A percentile compares a stretch with the other conserved stretches of the same genome.
Evolutionary conservation across 2,888 invertebrate genomes (phyloP).

Genomic region (Xanthorhoe spadicearia): DNA sequence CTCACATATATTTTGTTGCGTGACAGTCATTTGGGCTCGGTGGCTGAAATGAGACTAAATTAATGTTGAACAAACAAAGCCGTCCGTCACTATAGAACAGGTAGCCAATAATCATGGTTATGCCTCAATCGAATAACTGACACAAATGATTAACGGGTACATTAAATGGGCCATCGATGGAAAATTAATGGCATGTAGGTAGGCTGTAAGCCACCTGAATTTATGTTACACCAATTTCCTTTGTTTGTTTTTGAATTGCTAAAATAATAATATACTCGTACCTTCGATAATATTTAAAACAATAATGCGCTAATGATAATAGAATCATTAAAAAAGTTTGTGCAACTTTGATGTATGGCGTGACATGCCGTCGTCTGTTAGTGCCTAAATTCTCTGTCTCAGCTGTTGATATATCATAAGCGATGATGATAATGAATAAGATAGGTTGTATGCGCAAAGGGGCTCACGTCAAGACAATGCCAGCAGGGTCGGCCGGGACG

Average conservation of each 20-base stretch:
- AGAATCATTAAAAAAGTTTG: background rate
- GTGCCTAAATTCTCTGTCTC: background rate
- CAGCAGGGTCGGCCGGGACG: slow-evolving; percentile 59
- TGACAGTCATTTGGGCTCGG: slow-evolving; percentile 25
- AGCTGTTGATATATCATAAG: slow-evolving; percentile 11
- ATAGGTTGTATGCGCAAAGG: slow-evolving; percentile 25
- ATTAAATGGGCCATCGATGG: slow-evolving; percentile 39
- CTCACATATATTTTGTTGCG: slow-evolving; percentile 37
- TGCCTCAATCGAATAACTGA: slow-evolving; percentile 36
- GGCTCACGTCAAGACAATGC: slow-evolving; percentile 41
- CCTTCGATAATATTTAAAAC: background rate
- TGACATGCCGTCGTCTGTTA: background rate
- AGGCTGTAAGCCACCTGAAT: slow-evolving; percentile 21
- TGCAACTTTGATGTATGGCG: background rate
- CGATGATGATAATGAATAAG: slow-evolving; percentile 26
- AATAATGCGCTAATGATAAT: background rate
- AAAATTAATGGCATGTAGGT: slow-evolving; percentile 33
- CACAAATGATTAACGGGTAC: slow-evolving; percentile 38
- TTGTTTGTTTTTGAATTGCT: slow-evolving; percentile 14
- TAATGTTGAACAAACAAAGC: slow-evolving; percentile 37
- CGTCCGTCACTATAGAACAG: slow-evolving; percentile 34
- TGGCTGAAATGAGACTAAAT: slow-evolving; percentile 31
- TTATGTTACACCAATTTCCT: slow-evolving; percentile 24
- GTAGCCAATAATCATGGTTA: slow-evolving; percentile 42
- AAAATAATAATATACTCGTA: background rate